Conservation (phyloP, 2,113 vertebrate species). For the Mellivora capensis region DNA sequence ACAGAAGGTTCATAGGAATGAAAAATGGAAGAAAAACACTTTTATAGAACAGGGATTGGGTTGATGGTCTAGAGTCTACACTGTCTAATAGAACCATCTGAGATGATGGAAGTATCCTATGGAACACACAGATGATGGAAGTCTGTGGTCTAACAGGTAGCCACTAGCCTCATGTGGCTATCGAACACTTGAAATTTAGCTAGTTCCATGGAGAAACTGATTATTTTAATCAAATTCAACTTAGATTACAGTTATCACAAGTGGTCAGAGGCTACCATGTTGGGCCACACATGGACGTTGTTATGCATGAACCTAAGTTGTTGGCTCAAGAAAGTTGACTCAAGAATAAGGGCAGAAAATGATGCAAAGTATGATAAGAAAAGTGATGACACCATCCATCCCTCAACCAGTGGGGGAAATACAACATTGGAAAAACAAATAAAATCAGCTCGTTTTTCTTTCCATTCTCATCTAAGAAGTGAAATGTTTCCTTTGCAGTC, state of each 20-base stretch:
- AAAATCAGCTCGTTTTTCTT: background rate
- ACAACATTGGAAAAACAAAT: background rate
- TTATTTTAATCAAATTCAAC: background rate
- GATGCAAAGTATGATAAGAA: background rate
- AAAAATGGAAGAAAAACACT: background rate
- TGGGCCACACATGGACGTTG: background rate
- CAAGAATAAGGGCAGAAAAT: background rate
- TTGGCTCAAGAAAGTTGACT: background rate
- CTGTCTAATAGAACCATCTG: background rate
- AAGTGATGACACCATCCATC: background rate
- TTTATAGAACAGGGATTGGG: background rate
- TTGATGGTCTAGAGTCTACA: background rate
- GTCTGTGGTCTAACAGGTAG: background rate
- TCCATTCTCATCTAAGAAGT: background rate
- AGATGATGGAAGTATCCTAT: background rate
- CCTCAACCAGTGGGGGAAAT: background rate
- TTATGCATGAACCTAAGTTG: background rate
- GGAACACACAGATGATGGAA: background rate
- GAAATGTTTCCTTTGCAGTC: background rate
- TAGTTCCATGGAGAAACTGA: background rate
- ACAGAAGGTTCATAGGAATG: background rate
- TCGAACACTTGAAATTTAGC: background rate
- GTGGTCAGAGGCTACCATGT: rapidly evolving
- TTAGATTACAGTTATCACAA: background rate
- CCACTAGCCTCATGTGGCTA: rapidly evolving